These are phyloP conservation scores for Chlorocebus sabaeus DNA, from an alignment of 2,113 vertebrate genomes.

Conservation along the genomic window DNA sequence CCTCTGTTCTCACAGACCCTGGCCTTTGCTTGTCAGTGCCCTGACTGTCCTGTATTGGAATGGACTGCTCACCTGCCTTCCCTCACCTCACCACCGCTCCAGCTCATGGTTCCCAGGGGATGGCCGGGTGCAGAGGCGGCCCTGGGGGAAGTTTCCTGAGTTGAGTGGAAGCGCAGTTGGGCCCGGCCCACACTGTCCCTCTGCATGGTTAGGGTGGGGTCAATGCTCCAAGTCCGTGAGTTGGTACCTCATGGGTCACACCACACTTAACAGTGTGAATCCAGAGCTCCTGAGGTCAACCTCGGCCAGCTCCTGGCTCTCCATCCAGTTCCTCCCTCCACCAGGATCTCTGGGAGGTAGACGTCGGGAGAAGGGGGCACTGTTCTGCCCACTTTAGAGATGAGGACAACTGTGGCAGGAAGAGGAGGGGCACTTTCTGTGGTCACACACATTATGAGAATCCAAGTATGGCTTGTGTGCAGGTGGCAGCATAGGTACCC, in stretches of 20 bases:
- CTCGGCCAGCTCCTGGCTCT: background rate
- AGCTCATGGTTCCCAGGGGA: background rate
- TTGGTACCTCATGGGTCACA: background rate
- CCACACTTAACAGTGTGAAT: background rate
- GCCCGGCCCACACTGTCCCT: background rate
- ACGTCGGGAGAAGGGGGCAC: background rate
- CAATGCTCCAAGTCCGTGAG: background rate
- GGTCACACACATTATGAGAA: background rate
- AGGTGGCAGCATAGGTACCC: background rate
- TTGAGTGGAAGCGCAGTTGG: background rate
- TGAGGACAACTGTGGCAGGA: background rate
- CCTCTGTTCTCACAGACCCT: background rate
- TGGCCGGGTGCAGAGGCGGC: background rate
- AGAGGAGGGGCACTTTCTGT: background rate
- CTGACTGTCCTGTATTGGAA: background rate
- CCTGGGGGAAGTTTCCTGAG: background rate
- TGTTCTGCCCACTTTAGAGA: background rate
- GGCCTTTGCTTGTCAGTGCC: background rate
- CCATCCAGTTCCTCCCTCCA: background rate
- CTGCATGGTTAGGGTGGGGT: background rate
- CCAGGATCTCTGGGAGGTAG: background rate
- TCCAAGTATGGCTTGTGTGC: background rate
- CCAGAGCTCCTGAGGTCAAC: background rate
- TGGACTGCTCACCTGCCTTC: background rate
- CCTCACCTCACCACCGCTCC: rapidly evolving